phyloP scores from a whole-genome alignment of 2,113 vertebrate species.

The Phyllopteryx taeniolatus region DNA sequence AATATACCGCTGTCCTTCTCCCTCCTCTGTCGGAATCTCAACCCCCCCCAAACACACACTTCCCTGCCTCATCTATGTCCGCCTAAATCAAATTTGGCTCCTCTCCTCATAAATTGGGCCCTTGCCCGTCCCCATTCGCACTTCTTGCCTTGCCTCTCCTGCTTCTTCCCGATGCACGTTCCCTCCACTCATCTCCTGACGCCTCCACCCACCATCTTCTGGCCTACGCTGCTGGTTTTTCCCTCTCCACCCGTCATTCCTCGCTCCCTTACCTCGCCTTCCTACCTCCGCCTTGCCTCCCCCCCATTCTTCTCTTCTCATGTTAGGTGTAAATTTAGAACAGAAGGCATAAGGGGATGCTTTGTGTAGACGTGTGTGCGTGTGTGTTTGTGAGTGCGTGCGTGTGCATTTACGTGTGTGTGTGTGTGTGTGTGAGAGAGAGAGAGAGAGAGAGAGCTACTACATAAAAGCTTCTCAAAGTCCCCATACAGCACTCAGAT shows the following conservation, averaged over 20 bases:
- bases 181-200: constrained; percentile 1
- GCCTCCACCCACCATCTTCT: constrained; percentile 25
- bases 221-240: constrained; percentile 22
- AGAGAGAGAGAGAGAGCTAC: constrained; percentile 35
- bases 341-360: constrained; percentile 67
- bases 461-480: constrained; percentile 67
- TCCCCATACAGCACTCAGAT: constrained; percentile 65
- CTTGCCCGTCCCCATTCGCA: not conserved
- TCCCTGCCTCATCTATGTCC: constrained; percentile 26
- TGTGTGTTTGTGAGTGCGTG: constrained; percentile 23
- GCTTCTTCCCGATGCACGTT: constrained; percentile 19
- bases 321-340: constrained; percentile 75
- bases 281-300: constrained; percentile 37
- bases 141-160: constrained; percentile 6
- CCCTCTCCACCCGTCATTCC: constrained; percentile 24
- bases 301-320: constrained; percentile 58
- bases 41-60: constrained; percentile 28
- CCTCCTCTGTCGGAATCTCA: constrained; percentile 17
- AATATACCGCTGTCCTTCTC: constrained; percentile 66
- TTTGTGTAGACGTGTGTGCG: constrained; percentile 24
- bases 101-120: constrained; percentile 8
- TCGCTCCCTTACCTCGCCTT: constrained; percentile 38
- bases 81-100: constrained; percentile 56
- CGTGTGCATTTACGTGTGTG: too few relatives aligned
- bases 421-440: constrained; percentile 23